A percentile compares a stretch with the other conserved stretches of the same genome.
phyloP scores from a whole-genome alignment of 2,113 vertebrate species.

The Tylochromis polylepis region DNA sequence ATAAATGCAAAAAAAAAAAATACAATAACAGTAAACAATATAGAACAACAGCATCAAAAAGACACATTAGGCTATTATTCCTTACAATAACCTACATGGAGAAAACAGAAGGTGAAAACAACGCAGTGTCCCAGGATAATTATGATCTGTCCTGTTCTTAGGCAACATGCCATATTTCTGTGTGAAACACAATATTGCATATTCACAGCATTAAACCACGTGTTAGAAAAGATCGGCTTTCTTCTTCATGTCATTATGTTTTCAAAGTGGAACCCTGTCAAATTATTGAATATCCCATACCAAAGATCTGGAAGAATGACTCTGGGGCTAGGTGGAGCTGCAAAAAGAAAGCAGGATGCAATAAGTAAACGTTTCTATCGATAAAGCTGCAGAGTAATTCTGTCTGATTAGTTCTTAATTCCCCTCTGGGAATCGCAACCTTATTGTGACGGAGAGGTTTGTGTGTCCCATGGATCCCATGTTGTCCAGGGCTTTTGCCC shows the following conservation, averaged over 20 bases:
- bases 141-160: background rate
- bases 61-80: too few relatives aligned
- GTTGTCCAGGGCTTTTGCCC: too few relatives aligned
- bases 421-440: too few relatives aligned
- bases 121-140: background rate
- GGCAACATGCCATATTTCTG: background rate
- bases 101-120: background rate
- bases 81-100: background rate
- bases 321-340: conserved; percentile 90
- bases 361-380: background rate
- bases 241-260: conserved; percentile 95
- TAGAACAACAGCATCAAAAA: too few relatives aligned
- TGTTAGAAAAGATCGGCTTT: conserved; percentile 86
- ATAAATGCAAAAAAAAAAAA: too few relatives aligned
- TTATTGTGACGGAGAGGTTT: too few relatives aligned
- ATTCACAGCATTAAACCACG: background rate
- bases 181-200: background rate
- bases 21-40: too few relatives aligned
- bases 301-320: conserved; percentile 87
- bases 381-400: background rate
- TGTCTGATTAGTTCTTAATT: background rate
- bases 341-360: background rate
- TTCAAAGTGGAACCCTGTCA: conserved; percentile 93
- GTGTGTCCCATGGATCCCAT: too few relatives aligned
- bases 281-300: conserved; percentile 91